Percentiles rank a stretch among this genome's conserved stretches.
phyloP scores from a whole-genome alignment of 1,140 invertebrate species.

The Brachionus plicatilis region DNA sequence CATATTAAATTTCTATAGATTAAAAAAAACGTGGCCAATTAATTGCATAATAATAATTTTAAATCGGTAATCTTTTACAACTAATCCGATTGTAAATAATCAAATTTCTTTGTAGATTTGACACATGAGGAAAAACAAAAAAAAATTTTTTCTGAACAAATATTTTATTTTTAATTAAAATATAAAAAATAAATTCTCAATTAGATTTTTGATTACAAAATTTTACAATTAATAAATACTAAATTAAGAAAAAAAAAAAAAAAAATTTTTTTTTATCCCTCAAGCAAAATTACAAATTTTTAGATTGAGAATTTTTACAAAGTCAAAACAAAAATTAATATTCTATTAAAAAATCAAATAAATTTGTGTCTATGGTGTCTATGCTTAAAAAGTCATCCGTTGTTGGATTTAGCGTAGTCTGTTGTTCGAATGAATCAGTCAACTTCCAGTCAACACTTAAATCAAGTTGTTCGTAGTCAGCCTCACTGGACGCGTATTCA shows the following conservation, averaged over 20 bases:
- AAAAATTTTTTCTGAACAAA: not conserved
- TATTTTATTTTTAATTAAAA: not conserved
- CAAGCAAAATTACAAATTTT: not conserved
- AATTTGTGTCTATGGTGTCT: not conserved
- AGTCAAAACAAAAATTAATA: not conserved
- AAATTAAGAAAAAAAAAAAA: not conserved
- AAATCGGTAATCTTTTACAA: not conserved
- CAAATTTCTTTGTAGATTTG: not conserved
- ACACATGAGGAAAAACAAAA: not conserved
- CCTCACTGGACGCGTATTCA: not conserved
- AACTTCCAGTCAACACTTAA: not conserved
- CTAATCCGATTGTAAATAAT: not conserved
- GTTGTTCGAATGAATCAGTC: not conserved
- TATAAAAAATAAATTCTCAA: not conserved
- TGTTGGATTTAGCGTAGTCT: not conserved
- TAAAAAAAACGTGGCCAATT: not conserved
- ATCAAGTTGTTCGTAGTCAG: not conserved
- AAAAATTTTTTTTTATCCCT: not conserved
- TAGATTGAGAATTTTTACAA: not conserved
- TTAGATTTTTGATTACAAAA: not conserved
- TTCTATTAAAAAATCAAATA: not conserved
- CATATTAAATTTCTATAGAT: not conserved
- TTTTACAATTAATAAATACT: constrained; percentile 3
- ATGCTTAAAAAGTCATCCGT: not conserved
- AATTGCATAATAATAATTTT: not conserved